Evolutionary conservation across 2,113 vertebrate genomes (phyloP).

Genomic region (Nycticorax nycticorax): DNA sequence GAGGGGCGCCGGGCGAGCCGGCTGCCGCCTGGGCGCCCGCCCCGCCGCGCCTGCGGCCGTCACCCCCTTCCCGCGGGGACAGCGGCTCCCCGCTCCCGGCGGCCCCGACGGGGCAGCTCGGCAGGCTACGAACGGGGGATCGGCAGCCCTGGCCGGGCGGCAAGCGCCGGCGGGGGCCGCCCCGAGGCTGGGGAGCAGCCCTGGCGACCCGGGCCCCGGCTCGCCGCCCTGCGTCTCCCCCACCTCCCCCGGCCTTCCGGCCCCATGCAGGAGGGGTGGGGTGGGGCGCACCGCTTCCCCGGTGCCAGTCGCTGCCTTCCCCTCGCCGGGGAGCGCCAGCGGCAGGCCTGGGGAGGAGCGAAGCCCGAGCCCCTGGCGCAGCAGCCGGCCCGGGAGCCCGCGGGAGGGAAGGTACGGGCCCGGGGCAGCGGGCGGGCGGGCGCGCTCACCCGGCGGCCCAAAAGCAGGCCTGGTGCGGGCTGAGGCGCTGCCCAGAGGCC

Average conservation of each 20-base stretch:
- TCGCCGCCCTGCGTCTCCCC: background rate
- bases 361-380: fast-evolving
- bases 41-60: background rate
- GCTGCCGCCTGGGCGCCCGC: background rate
- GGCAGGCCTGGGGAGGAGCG: no score
- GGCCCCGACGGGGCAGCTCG: background rate
- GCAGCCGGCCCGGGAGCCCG: fast-evolving
- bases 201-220: background rate
- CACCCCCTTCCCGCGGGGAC: no score
- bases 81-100: background rate
- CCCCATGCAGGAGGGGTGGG: background rate
- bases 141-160: background rate
- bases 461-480: no score
- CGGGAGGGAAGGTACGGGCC: no score
- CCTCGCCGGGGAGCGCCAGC: background rate
- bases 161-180: no score
- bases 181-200: background rate
- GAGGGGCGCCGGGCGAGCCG: background rate
- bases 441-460: fast-evolving
- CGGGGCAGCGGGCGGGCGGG: background rate
- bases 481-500: background rate
- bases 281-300: no score
- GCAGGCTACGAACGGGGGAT: no score
- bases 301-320: no score
- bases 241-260: no score